Base-by-base conservation (phyloP, 2,888 invertebrate species). In the Apamea anceps region DNA sequence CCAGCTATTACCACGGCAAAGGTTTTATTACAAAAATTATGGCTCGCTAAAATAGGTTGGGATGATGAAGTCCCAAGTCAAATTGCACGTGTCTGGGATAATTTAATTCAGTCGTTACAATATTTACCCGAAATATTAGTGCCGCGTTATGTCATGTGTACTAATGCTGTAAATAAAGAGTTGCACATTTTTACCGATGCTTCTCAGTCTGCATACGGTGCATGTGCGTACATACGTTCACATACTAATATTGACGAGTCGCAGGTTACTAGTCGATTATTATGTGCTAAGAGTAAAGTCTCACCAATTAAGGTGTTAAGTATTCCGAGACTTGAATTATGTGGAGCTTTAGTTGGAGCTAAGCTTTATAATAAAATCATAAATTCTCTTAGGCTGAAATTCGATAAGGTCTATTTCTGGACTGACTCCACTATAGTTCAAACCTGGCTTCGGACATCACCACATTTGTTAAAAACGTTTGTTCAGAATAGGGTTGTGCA, bases 401-500 rank as follows among this genome's bases (percentile, higher is more conserved):
- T 71, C 21, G n/a, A 66, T 45, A 57, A 51, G 25, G 7, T 62
- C 2, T 57, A 62, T 60, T 71, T 75, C 25, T 79, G 72, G 75
- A 71, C 71, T 4, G 79, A 79, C 28, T 75, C 75, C 32, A 32
- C 32, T 32, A 32, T 32, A 32, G 79, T 79, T 28, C 42, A 65
- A 28, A 67, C 48, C 1, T 79, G 75, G 75, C 32, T 79, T 51
- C 51, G 65, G 12, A 62, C 37, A n/a, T 15, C 66, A 18, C 66
- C 70, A 48, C 54, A 75, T 25, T 48, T 28, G 12, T 42, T 80
- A 10, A 80, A 75, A 75, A 72, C 75, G 15, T 75, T 80, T 37
- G 75, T 80, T 18, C 75, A 76, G 37, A 76, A 80, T 60, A 60
- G 60, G n/a, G 60, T 60, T 60, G 60, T 60, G n/a, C 60, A 60